Evolutionary conservation across 1,140 invertebrate species (phyloP).

Genomic region (Sinella curviseta): DNA sequence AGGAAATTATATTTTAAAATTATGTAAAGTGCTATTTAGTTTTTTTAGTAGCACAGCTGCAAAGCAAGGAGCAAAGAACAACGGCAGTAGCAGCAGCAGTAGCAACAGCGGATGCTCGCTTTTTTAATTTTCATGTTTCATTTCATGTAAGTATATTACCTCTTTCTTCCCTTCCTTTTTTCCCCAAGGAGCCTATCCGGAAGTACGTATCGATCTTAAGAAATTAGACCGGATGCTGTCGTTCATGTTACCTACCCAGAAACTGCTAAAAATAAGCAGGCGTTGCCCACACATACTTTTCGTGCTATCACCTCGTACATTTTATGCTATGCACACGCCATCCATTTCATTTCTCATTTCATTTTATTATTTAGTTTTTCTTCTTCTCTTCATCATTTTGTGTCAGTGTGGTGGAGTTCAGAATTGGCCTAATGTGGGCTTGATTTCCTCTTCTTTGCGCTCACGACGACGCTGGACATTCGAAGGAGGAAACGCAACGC

Average conservation of each 20-base stretch:
- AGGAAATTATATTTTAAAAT: too few species aligned
- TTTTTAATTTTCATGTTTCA: too few species aligned
- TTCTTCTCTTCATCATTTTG: neutral
- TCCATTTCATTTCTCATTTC: neutral
- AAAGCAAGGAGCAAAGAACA: too few species aligned
- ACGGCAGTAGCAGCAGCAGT: too few species aligned
- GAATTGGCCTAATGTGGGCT: neutral
- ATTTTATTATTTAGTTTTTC: too few species aligned
- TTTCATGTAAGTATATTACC: neutral
- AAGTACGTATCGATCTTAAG: conserved; percentile 26
- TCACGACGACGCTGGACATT: neutral
- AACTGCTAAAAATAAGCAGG: conserved; percentile 12
- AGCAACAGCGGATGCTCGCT: neutral
- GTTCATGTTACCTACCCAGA: neutral
- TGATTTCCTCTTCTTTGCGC: neutral
- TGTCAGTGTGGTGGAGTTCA: neutral
- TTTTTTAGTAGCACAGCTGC: too few species aligned
- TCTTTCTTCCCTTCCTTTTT: neutral
- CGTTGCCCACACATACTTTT: neutral
- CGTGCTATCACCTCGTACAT: neutral
- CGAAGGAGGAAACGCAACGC: neutral
- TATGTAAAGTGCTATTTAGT: too few species aligned
- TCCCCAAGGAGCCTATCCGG: conserved; percentile 15
- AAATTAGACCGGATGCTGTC: conserved; percentile 25
- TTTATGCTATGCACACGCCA: neutral